Conservation (phyloP, 2,797 vertebrate species). For the Macropodus opercularis region DNA sequence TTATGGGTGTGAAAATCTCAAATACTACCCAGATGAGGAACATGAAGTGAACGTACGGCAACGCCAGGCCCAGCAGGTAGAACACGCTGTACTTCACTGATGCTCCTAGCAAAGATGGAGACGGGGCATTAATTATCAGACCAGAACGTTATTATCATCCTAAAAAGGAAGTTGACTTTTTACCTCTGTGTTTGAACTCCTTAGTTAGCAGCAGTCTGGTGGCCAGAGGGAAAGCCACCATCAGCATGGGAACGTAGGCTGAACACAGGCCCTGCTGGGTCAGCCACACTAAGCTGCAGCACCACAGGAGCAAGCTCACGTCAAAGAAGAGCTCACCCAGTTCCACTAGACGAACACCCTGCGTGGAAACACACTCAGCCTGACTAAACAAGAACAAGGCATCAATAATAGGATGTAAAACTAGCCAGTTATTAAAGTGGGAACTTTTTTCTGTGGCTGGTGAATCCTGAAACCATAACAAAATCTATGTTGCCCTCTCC, state of each 20-base stretch:
- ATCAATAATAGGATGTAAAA: neutral
- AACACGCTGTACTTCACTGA: slow-evolving; percentile 86
- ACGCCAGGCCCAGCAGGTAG: slow-evolving; percentile 89
- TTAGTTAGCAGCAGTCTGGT: slow-evolving; percentile 84
- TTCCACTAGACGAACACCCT: slow-evolving; percentile 85
- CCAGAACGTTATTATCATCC: too few species aligned
- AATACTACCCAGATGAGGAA: slow-evolving; percentile 96
- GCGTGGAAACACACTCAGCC: slow-evolving; percentile 50
- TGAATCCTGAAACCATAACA: neutral
- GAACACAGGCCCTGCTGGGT: slow-evolving; percentile 89
- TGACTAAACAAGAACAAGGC: neutral
- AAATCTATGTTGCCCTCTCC: too few species aligned
- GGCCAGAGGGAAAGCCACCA: slow-evolving; percentile 91
- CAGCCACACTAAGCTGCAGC: slow-evolving; percentile 83
- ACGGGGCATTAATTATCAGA: neutral
- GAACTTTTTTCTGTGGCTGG: neutral
- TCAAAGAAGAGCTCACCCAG: slow-evolving; percentile 92
- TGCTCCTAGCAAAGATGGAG: slow-evolving; percentile 78
- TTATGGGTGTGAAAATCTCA: slow-evolving; percentile 96
- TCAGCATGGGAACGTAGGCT: slow-evolving; percentile 90
- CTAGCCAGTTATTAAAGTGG: slow-evolving; percentile 4
- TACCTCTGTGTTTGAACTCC: slow-evolving; percentile 85
- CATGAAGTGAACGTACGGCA: slow-evolving; percentile 91
- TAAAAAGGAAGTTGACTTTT: too few species aligned
- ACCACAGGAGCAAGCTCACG: slow-evolving; percentile 88